Percentiles rank a stretch among this genome's conserved stretches.
These are phyloP conservation scores for Brachionus rotundiformis DNA, from an alignment of 1,140 invertebrate genomes.

Conservation along the genomic window DNA sequence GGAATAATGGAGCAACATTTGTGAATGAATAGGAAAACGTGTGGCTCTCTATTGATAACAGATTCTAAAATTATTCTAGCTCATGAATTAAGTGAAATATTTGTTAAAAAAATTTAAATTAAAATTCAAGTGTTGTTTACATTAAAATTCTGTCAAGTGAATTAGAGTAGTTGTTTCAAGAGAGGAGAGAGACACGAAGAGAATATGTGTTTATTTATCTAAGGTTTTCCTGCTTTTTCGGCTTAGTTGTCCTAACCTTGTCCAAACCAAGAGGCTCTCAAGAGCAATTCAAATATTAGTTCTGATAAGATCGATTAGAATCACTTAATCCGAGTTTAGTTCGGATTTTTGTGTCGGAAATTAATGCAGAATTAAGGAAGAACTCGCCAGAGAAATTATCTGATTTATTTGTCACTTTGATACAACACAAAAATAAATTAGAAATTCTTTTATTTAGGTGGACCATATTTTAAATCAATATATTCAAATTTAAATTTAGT, in stretches of 20 bases:
- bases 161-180: background rate
- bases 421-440: background rate
- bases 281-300: constrained; percentile 19
- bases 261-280: background rate
- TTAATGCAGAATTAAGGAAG: constrained; percentile 1
- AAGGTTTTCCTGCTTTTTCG: background rate
- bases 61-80: background rate
- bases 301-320: constrained; percentile 14
- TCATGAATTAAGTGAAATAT: constrained; percentile 20
- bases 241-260: constrained; percentile 4
- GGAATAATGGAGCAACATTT: constrained; percentile 8
- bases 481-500: constrained; percentile 18
- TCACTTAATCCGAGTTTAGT: background rate
- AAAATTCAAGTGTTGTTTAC: constrained; percentile 33
- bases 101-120: constrained; percentile 41
- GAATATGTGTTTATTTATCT: constrained; percentile 11
- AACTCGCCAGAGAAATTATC: background rate
- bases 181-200: background rate
- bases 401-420: background rate
- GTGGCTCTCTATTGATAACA: constrained; percentile 3
- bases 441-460: background rate
- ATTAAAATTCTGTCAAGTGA: constrained; percentile 21
- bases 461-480: constrained; percentile 7
- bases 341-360: background rate
- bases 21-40: background rate